phyloP scores from a whole-genome alignment of 2,888 invertebrate genomes.

The Cryptocephalus primarius region DNA sequence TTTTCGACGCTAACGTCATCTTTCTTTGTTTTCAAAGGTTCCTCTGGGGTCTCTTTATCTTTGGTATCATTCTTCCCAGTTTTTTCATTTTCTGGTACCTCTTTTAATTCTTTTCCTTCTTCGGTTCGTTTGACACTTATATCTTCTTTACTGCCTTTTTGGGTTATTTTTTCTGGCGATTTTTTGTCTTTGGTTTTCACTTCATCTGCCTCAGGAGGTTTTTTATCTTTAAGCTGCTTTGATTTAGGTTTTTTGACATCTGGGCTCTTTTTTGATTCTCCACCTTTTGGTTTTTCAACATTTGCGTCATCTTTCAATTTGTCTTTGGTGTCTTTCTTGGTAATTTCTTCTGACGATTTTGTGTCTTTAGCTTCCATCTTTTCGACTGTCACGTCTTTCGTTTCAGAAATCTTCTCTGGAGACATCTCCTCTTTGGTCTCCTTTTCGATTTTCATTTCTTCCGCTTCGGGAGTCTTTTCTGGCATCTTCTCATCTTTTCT shows the following conservation, averaged over 20 bases:
- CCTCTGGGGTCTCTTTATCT: no score
- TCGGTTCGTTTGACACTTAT: conserved; percentile 4
- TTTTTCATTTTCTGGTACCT: no score
- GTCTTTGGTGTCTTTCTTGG: background rate
- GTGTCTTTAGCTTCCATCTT: background rate
- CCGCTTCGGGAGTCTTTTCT: background rate
- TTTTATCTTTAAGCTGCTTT: conserved; percentile 4
- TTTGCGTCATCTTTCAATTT: background rate
- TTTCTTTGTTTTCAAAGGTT: no score
- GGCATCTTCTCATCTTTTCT: background rate
- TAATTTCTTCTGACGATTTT: conserved; percentile 3
- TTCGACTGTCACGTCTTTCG: background rate
- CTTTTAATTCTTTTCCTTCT: conserved; percentile 1
- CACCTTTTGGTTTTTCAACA: background rate
- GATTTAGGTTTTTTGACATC: no score
- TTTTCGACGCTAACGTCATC: no score
- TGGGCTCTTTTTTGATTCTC: conserved; percentile 8
- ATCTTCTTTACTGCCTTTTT: no score
- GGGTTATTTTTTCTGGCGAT: no score
- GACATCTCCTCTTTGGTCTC: conserved; percentile 2
- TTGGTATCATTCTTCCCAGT: no score
- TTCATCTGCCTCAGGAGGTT: conserved; percentile 6
- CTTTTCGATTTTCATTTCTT: background rate
- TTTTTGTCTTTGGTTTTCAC: no score
- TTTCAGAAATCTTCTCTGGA: background rate